Base-by-base conservation (phyloP, 92 coral and sea anemone genomes). In the Zoanthus sansibaricus region DNA sequence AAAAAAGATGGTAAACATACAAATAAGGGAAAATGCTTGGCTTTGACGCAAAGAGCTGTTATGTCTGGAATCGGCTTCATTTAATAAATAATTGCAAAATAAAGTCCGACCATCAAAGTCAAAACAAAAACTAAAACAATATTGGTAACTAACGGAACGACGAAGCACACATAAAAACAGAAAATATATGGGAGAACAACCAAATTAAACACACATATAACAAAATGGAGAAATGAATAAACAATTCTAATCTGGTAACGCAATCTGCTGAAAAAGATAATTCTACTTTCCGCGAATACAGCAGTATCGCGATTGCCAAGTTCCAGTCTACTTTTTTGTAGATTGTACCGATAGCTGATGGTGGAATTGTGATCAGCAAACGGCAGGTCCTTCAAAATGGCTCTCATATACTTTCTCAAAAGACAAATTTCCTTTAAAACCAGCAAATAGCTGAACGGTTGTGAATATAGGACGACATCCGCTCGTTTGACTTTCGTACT, bases 351-450 rank as follows among this genome's bases (percentile, higher is more conserved):
- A 46, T 42, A 80, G 10, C 46, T 44, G 47, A 80, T 47, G 66
- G 13, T 44, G 16, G 61, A 56, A 13, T 18, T 62, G 21, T 47
- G 44, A 48, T 80, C 62, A 4, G n/a, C 4, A 67, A 64, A 67
- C 51, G 66, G 44, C 21, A 44, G 21, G 64, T 80, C 46, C 75
- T 64, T 80, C 62, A 80, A 47, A 25, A 67, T 18, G 21, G 74
- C 37, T 80, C 75, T 80, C 85, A 80, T 80, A 8, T 80, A 80
- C 52, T 80, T 80, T 66, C 85, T 80, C 62, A 67, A 80, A 14
- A 80, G 72, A 46, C 85, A 80, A 48, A 67, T 44, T 46, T 80
- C 85, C 46, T 59, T 66, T 59, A 80, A 59, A 61, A 20, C 13
- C 25, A 80, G 85, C 42, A 66, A 20, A 47, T 13, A 64, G 73